Evolutionary conservation across 2,113 vertebrate genomes (phyloP).

Genomic region (Falcunculus frontatus): DNA sequence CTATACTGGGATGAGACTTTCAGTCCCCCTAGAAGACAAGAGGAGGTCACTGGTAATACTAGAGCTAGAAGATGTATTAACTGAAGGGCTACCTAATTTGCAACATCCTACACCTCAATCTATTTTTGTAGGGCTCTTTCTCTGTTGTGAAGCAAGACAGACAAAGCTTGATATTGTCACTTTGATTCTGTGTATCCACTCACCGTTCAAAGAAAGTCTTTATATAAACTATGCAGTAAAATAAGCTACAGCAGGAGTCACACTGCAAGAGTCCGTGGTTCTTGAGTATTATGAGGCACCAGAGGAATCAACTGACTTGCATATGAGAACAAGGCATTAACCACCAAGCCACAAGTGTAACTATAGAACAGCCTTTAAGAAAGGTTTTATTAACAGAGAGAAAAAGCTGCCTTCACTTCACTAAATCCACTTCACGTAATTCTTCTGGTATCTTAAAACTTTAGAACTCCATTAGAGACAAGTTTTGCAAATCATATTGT

Average conservation of each 20-base stretch:
- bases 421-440: not conserved
- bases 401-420: constrained; percentile 4
- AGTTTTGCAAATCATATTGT: not conserved
- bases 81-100: not conserved
- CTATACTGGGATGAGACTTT: not conserved
- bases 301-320: constrained; percentile 49
- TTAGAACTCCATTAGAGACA: not conserved
- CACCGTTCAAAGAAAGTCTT: not conserved
- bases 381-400: constrained; percentile 7
- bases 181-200: constrained; percentile 1
- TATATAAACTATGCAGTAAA: constrained; percentile 10
- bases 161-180: not conserved
- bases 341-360: constrained; percentile 30
- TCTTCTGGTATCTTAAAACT: not conserved
- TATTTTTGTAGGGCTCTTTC: not conserved
- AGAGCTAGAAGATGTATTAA: not conserved
- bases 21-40: not conserved
- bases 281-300: not conserved
- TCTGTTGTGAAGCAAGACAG: not conserved
- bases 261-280: not conserved
- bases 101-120: not conserved
- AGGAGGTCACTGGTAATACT: not conserved
- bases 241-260: not conserved
- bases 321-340: constrained; percentile 39
- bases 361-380: constrained; percentile 32